A percentile compares a stretch with the other conserved stretches of the same genome.
phyloP scores from a whole-genome alignment of 2,888 invertebrate species.

The Parnassius mnemosyne region DNA sequence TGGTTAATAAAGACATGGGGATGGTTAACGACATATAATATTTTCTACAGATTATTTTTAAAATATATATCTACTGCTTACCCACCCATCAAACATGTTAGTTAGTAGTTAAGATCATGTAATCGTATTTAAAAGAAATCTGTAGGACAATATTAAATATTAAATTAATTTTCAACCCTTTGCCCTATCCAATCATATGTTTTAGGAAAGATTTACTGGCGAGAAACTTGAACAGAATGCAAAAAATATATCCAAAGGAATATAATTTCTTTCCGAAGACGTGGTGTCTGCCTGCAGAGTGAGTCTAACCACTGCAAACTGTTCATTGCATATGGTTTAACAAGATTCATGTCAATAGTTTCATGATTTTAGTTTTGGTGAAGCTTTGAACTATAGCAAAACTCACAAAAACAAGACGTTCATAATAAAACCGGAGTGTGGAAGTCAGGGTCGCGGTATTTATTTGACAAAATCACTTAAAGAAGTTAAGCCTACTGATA shows the following conservation, averaged over 20 bases:
- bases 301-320: slow-evolving; percentile 53
- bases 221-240: slow-evolving; percentile 93
- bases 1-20: neutral
- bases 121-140: neutral
- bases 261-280: slow-evolving; percentile 96
- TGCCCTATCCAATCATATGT: no score
- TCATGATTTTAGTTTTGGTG: slow-evolving; percentile 80
- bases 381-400: slow-evolving; percentile 86
- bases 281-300: slow-evolving; percentile 96
- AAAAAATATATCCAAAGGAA: slow-evolving; percentile 91
- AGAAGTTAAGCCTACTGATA: slow-evolving; percentile 88
- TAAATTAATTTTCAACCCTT: neutral
- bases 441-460: slow-evolving; percentile 94
- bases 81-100: no score
- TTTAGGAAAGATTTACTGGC: slow-evolving; percentile 91
- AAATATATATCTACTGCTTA: no score
- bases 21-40: no score
- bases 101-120: no score
- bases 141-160: neutral
- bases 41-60: no score
- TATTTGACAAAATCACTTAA: slow-evolving; percentile 90
- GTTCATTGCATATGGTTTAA: neutral
- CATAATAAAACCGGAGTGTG: slow-evolving; percentile 95
- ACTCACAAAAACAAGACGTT: slow-evolving; percentile 87
- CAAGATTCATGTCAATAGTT: neutral